Evolutionary conservation across 2,797 vertebrate genomes (phyloP).

Genomic region (Myoxocephalus aenaeus): DNA sequence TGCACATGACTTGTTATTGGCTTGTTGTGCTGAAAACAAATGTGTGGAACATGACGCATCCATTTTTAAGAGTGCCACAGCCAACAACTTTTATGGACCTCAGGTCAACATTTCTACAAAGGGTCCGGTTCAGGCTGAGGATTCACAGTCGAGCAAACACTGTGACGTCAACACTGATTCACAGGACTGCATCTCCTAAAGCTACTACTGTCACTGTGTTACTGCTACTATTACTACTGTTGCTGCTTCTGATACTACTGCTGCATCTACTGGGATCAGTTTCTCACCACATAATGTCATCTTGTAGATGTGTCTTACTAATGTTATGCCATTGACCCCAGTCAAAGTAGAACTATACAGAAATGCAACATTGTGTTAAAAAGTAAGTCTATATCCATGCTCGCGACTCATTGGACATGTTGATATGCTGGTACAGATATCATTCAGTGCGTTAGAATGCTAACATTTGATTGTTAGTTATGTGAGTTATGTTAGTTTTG

Average conservation of each 20-base stretch:
- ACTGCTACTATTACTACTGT: not conserved
- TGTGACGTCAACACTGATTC: conserved; percentile 21
- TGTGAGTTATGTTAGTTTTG: not conserved
- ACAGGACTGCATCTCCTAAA: not conserved
- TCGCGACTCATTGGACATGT: not conserved
- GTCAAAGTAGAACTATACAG: not conserved
- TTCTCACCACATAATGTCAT: not conserved
- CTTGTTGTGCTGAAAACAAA: conserved; percentile 20
- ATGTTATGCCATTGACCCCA: not conserved
- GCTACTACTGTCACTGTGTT: not conserved
- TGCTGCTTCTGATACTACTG: not conserved
- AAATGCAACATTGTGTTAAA: not conserved
- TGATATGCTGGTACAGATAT: not conserved
- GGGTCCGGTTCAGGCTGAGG: conserved; percentile 17
- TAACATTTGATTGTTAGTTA: not conserved
- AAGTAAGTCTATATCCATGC: not conserved
- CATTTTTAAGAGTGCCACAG: conserved; percentile 2
- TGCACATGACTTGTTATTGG: conserved; percentile 12
- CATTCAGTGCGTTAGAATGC: not conserved
- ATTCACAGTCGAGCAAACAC: conserved; percentile 5
- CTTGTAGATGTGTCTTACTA: not conserved
- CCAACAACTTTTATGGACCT: conserved; percentile 16
- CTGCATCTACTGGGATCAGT: no score
- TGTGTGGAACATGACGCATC: conserved; percentile 18
- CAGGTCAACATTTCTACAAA: conserved; percentile 43